Base-by-base conservation (phyloP, 2,113 vertebrate genomes). In the Vimba vimba region DNA sequence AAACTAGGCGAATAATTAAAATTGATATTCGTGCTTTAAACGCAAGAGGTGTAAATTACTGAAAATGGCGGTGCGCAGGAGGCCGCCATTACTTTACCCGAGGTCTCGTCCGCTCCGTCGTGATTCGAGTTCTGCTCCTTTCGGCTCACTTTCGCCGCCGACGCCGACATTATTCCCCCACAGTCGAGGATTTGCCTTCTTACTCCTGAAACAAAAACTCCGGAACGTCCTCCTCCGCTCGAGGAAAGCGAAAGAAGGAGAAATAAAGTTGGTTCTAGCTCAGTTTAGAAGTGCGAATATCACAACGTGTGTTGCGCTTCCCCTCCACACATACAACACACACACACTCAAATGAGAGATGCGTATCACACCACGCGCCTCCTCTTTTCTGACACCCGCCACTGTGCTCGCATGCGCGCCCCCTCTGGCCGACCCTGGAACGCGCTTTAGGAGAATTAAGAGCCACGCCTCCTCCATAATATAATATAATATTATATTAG, bases 51-150 rank as follows among this genome's bases (percentile, higher is more conserved):
- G 66, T 50, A 82, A 84, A 33, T 74, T 87, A 27, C 66, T 86
- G 83, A 90, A 92, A 93, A 94, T 95, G 94, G 94, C 94, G 94
- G 91, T 92, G 92, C 87, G 50, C 36, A 89, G 89, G 87, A 91
- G 90, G 90, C 91, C 91, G 88, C 91, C 88, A 90, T 89, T 91
- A 86, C 86, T 78, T 92, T 91, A 96, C 96, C 95, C 94, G 96
- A 96, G 95, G 95, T 96, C 93, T 96, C 95, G 94, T 96, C 95
- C 92, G 95, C 95, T 91, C 95, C 95, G 92, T 96, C 94, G 94
- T 96, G 96, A 94, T 96, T 96, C 91, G 96, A 96, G 96, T 96
- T 96, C 92, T 96, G 95, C 94, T 96, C 95, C 94, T 96, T 96
- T 93, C 96, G 95, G 93, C 95, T 96, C 92, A 96, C 95, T 95